Evolutionary conservation across 2,888 invertebrate species (phyloP).

Genomic region (Apeira syringaria): DNA sequence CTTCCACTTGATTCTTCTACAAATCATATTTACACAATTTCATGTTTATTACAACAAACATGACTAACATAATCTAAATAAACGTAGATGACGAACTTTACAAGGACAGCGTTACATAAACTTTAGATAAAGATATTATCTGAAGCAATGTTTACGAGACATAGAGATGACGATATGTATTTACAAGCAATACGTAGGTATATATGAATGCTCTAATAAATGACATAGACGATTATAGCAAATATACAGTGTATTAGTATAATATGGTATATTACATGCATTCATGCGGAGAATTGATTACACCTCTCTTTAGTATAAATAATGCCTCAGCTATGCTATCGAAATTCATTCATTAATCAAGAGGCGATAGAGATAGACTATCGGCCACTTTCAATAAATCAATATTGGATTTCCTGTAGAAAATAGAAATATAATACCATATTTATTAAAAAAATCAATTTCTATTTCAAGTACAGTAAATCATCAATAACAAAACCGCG

Average conservation of each 20-base stretch:
- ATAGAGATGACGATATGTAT: conserved; percentile 14
- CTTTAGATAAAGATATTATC: conserved; percentile 60
- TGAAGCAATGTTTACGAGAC: conserved; percentile 57
- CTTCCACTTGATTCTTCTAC: conserved; percentile 16
- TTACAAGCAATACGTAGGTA: background rate
- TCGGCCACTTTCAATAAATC: too few species aligned
- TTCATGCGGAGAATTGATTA: background rate
- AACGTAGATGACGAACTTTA: conserved; percentile 6
- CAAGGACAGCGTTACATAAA: conserved; percentile 47
- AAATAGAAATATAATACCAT: too few species aligned
- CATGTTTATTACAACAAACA: conserved; percentile 1
- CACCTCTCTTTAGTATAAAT: background rate
- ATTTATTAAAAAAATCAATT: too few species aligned
- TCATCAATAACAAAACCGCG: too few species aligned
- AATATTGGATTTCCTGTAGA: too few species aligned
- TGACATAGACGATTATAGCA: too few species aligned
- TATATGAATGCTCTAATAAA: background rate
- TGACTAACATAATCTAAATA: background rate
- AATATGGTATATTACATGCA: too few species aligned
- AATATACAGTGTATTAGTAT: too few species aligned
- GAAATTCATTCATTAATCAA: too few species aligned
- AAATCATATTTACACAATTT: conserved; percentile 14
- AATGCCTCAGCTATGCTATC: background rate
- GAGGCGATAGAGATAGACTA: too few species aligned
- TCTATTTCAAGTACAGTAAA: too few species aligned